A percentile compares a stretch with the other conserved stretches of the same genome.
Evolutionary conservation across 1,140 invertebrate genomes (phyloP).

Genomic region (silkworm (Bombyx mori)): ASM3026992v2 NC_085123.1:1892001-1892500

Average conservation of each 20-base stretch:
- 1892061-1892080: no score
- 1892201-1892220: constrained; percentile 18
- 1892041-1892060: no score
- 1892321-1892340: constrained; percentile 55
- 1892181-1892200: constrained; percentile 13
- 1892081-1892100: no score
- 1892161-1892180: constrained; percentile 11
- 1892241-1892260: constrained; percentile 72
- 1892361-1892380: constrained; percentile 63
- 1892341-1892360: constrained; percentile 60
- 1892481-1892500: constrained; percentile 80
- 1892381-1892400: constrained; percentile 75
- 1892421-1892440: constrained; percentile 71
- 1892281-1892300: constrained; percentile 76
- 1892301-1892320: constrained; percentile 75
- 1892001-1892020: no score
- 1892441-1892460: constrained; percentile 69
- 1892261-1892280: constrained; percentile 69
- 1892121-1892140: no score
- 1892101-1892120: no score
- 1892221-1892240: constrained; percentile 25
- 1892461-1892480: constrained; percentile 76
- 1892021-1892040: no score
- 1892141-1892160: constrained; percentile 14
- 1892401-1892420: constrained; percentile 49